phyloP scores from a whole-genome alignment of 1,140 invertebrate species.

The Trichogramma pretiosum region DNA sequence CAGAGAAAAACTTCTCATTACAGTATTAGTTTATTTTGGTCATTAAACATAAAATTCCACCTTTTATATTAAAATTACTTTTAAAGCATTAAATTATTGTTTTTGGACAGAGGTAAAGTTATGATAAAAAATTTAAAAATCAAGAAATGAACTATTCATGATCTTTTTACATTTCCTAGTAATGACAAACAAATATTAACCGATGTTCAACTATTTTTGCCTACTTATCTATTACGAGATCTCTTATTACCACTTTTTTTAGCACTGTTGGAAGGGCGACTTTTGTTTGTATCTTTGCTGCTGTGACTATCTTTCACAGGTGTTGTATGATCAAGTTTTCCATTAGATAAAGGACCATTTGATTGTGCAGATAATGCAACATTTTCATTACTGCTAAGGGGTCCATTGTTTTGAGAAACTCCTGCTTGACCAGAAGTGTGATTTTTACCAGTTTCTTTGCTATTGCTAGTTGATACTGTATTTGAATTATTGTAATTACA shows the following conservation, averaged over 20 bases:
- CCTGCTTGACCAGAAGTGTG: constrained; percentile 58
- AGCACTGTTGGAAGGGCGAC: constrained; percentile 50
- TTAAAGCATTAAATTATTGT: not conserved
- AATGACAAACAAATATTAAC: not conserved
- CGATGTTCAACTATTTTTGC: too few species aligned
- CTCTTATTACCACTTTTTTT: constrained; percentile 63
- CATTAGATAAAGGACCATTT: constrained; percentile 49
- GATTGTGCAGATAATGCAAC: constrained; percentile 45
- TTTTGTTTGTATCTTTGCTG: constrained; percentile 53
- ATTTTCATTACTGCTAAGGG: constrained; percentile 53
- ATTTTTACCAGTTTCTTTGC: constrained; percentile 54
- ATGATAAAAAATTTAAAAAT: too few species aligned
- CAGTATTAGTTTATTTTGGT: not conserved
- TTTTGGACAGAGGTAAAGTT: not conserved
- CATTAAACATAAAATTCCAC: too few species aligned
- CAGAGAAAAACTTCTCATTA: not conserved
- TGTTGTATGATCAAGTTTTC: constrained; percentile 43
- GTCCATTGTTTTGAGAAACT: constrained; percentile 51
- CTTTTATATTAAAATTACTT: too few species aligned
- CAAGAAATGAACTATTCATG: constrained; percentile 1
- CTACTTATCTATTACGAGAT: constrained; percentile 59
- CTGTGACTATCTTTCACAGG: constrained; percentile 48
- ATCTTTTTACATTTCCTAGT: constrained; percentile 1
- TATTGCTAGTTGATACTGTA: constrained; percentile 64
- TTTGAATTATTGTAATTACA: constrained; percentile 50